These are phyloP conservation scores for Cactoblastis cactorum DNA, from an alignment of 2,888 invertebrate species.

Conservation along the genomic window DNA sequence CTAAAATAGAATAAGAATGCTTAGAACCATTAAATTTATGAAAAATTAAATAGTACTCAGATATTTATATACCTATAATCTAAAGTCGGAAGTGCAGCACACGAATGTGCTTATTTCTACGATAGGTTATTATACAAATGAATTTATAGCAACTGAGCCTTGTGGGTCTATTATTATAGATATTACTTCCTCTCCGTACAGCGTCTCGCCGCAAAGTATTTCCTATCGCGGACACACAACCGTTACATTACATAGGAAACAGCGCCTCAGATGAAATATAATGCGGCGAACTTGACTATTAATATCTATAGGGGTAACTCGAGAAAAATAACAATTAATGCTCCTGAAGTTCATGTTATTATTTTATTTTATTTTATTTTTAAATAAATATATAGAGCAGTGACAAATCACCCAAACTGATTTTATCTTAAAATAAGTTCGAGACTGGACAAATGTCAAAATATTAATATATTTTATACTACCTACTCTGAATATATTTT, in stretches of 20 bases:
- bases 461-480: too few species aligned
- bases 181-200: conserved; percentile 10
- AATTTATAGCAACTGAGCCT: background rate
- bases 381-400: too few species aligned
- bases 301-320: background rate
- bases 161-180: conserved; percentile 4
- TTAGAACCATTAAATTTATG: too few species aligned
- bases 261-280: background rate
- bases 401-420: too few species aligned
- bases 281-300: background rate
- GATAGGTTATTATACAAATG: background rate
- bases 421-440: too few species aligned
- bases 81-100: background rate
- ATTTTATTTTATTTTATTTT: too few species aligned
- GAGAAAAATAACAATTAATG: background rate
- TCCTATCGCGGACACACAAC: conserved; percentile 10
- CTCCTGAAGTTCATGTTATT: background rate
- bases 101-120: background rate
- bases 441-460: too few species aligned
- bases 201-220: background rate
- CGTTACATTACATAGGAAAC: conserved; percentile 8
- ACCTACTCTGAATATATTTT: too few species aligned
- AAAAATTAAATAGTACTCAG: too few species aligned
- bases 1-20: too few species aligned
- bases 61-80: too few species aligned